Evolutionary conservation across 2,888 invertebrate genomes (phyloP).

Genomic region (Meloe dianella): DNA sequence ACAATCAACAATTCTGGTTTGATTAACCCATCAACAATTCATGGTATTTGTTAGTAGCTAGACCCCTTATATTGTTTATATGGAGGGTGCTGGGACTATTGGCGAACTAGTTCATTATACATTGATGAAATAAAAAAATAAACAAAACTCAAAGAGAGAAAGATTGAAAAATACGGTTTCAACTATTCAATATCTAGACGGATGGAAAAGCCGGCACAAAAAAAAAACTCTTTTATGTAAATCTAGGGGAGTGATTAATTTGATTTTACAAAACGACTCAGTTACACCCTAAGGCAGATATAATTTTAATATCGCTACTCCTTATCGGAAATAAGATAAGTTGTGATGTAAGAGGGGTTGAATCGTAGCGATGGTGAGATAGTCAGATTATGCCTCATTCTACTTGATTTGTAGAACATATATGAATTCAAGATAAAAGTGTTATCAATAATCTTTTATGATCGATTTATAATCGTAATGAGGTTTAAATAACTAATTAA

Average conservation of each 20-base stretch:
- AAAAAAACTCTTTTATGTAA: neutral
- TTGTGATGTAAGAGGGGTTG: neutral
- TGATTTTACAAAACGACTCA: conserved; percentile 3
- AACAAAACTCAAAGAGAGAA: neutral
- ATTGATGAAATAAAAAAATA: conserved; percentile 36
- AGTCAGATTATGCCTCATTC: conserved; percentile 13
- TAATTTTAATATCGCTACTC: conserved; percentile 26
- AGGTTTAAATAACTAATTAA: neutral
- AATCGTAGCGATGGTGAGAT: conserved; percentile 11
- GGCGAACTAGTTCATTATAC: conserved; percentile 38
- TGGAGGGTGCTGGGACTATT: conserved; percentile 38
- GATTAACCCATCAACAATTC: conserved; percentile 61
- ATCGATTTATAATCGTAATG: neutral
- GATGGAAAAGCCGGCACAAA: conserved; percentile 18
- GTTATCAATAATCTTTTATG: neutral
- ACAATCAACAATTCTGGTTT: conserved; percentile 40
- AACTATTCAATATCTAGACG: neutral
- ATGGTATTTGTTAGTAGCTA: conserved; percentile 56
- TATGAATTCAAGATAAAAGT: conserved; percentile 20
- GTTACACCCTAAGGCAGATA: conserved; percentile 23
- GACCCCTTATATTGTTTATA: conserved; percentile 39
- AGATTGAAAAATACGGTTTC: too few relatives aligned
- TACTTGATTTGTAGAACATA: conserved; percentile 17
- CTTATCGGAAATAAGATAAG: conserved; percentile 20
- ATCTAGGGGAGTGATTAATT: conserved; percentile 15